A percentile compares a stretch with the other conserved stretches of the same genome.
phyloP scores from a whole-genome alignment of 2,888 invertebrate genomes.

The Glomeris marginata region DNA sequence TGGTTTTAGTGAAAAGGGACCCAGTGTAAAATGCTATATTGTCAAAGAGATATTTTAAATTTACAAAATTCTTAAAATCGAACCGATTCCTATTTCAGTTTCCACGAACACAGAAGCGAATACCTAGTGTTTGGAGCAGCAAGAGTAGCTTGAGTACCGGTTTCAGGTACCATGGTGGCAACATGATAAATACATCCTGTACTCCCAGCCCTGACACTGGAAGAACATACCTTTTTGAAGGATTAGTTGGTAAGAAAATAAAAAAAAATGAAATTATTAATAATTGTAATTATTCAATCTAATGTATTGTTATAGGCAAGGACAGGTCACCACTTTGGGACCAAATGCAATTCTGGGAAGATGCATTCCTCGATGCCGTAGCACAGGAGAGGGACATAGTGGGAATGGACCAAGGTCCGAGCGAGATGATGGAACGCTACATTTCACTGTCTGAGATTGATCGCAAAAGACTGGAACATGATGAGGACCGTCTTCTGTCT shows the following conservation, averaged over 20 bases:
- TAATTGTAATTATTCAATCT: neutral
- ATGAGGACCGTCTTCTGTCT: constrained; percentile 88
- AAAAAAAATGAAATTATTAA: neutral
- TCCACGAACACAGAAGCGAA: constrained; percentile 52
- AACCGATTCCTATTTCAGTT: constrained; percentile 37
- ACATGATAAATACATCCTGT: constrained; percentile 60
- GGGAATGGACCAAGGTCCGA: constrained; percentile 98
- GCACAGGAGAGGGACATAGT: constrained; percentile 95
- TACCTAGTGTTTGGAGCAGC: constrained; percentile 79
- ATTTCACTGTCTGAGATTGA: constrained; percentile 83
- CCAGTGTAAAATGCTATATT: too few relatives aligned
- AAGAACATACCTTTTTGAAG: constrained; percentile 79
- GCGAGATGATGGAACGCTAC: constrained; percentile 98
- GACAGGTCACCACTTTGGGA: constrained; percentile 87
- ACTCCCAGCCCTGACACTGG: constrained; percentile 81
- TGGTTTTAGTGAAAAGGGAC: too few relatives aligned
- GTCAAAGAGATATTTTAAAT: too few relatives aligned
- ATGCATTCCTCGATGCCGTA: constrained; percentile 94
- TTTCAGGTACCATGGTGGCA: constrained; percentile 72
- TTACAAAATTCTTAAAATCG: too few relatives aligned
- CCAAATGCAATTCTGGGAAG: constrained; percentile 99
- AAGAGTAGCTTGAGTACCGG: constrained; percentile 79
- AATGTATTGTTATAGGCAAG: constrained; percentile 34
- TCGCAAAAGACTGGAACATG: constrained; percentile 86
- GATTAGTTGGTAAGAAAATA: constrained; percentile 35